phyloP scores from a whole-genome alignment of 2,888 invertebrate species.

The Tetragnatha montana region DNA sequence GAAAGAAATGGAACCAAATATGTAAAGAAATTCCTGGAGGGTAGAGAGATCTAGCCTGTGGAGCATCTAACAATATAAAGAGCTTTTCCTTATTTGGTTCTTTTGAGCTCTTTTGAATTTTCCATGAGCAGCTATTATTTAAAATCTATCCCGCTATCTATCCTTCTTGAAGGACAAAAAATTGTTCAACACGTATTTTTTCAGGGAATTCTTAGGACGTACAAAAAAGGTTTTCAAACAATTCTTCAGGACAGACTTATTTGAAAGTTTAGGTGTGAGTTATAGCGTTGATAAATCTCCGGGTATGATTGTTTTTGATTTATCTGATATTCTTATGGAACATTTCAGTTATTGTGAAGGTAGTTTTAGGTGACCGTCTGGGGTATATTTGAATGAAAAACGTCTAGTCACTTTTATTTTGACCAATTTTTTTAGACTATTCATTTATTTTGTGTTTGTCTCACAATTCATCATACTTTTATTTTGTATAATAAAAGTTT shows the following conservation, averaged over 20 bases:
- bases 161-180: not conserved
- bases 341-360: not conserved
- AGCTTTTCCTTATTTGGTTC: conserved; percentile 22
- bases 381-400: too few species aligned
- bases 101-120: conserved; percentile 4
- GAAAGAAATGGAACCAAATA: not conserved
- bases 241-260: conserved; percentile 10
- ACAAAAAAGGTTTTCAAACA: not conserved
- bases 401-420: too few species aligned
- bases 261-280: conserved; percentile 3
- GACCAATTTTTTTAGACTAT: too few species aligned
- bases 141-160: conserved; percentile 8
- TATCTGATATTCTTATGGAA: not conserved
- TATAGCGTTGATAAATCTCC: not conserved
- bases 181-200: conserved; percentile 15
- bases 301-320: not conserved
- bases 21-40: conserved; percentile 25
- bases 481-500: too few species aligned
- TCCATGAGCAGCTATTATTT: conserved; percentile 39
- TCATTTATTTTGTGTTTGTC: too few species aligned
- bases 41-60: not conserved
- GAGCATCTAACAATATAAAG: conserved; percentile 29
- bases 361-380: too few species aligned
- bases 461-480: too few species aligned
- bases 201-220: not conserved